Percentiles rank a stretch among this genome's conserved stretches.
These are phyloP conservation scores for Styela plicata DNA, from an alignment of 23 tunicate genomes.

Conservation along the genomic window DNA sequence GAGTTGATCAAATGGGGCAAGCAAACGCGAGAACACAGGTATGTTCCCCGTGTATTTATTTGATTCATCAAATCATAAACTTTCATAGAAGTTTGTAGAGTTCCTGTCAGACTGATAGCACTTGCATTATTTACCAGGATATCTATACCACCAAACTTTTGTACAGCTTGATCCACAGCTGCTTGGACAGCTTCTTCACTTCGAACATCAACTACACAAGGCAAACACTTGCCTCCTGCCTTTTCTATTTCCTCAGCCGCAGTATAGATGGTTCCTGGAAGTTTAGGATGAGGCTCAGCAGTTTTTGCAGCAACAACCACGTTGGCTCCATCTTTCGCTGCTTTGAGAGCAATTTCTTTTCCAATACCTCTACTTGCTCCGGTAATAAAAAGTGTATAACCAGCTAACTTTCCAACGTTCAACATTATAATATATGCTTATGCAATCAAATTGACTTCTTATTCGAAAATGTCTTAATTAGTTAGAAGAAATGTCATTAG, in stretches of 20 bases:
- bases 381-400: slow-evolving; percentile 91
- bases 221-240: slow-evolving; percentile 96
- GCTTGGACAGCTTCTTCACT: slow-evolving; percentile 68
- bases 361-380: slow-evolving; percentile 99
- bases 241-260: slow-evolving; percentile 99
- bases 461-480: no score
- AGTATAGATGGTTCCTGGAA: slow-evolving; percentile 98
- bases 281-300: slow-evolving; percentile 97
- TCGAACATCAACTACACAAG: slow-evolving; percentile 93
- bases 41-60: slow-evolving; percentile 95
- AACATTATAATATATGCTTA: no score
- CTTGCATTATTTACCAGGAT: slow-evolving; percentile 96
- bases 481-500: no score
- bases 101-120: slow-evolving; percentile 95
- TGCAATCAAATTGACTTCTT: no score
- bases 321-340: slow-evolving; percentile 97
- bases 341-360: slow-evolving; percentile 88
- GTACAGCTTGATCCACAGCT: slow-evolving; percentile 86
- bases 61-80: slow-evolving; percentile 95
- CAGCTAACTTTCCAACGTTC: slow-evolving; percentile 81
- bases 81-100: slow-evolving; percentile 83
- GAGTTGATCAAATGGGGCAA: slow-evolving; percentile 82
- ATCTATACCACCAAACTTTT: slow-evolving; percentile 96
- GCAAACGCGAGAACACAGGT: slow-evolving; percentile 77
- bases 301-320: slow-evolving; percentile 99